phyloP scores from a whole-genome alignment of 2,113 vertebrate species.

The Promerops cafer region DNA sequence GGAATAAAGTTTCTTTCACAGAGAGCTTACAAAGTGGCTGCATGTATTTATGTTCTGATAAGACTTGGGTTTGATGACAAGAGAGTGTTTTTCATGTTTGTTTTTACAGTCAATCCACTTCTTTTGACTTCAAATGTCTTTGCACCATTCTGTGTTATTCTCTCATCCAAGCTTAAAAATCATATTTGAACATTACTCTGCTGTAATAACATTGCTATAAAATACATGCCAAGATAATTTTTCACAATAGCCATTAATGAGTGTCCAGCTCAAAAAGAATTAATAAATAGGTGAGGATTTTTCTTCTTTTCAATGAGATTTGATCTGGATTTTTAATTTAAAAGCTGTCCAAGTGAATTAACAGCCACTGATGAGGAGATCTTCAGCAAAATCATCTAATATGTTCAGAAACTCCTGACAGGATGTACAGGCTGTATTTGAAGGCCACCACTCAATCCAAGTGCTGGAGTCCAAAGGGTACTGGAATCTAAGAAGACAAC shows the following conservation, averaged over 20 bases:
- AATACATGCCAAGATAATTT: neutral
- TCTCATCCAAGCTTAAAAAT: neutral
- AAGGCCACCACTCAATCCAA: conserved; percentile 85
- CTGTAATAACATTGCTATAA: neutral
- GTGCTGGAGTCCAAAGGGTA: conserved; percentile 86
- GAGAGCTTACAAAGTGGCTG: neutral
- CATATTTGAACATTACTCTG: neutral
- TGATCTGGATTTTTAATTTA: neutral
- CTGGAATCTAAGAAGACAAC: conserved; percentile 76
- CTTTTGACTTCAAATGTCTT: conserved; percentile 2
- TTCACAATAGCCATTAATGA: neutral
- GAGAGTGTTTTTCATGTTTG: neutral
- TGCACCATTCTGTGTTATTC: neutral
- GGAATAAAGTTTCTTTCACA: neutral
- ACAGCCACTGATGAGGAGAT: conserved; percentile 71
- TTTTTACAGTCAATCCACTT: neutral
- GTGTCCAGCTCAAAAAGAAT: neutral
- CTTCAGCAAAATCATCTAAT: conserved; percentile 68
- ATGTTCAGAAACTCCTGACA: conserved; percentile 59
- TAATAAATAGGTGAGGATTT: neutral
- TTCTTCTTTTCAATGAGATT: neutral
- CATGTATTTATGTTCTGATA: conserved; percentile 1
- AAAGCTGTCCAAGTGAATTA: neutral
- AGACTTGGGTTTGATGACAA: neutral
- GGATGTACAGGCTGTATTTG: conserved; percentile 22